Evolutionary conservation across 2,888 invertebrate genomes (phyloP), one percentile per base, ranked within the genome.

Genomic region (Orthosia gothica): DNA sequence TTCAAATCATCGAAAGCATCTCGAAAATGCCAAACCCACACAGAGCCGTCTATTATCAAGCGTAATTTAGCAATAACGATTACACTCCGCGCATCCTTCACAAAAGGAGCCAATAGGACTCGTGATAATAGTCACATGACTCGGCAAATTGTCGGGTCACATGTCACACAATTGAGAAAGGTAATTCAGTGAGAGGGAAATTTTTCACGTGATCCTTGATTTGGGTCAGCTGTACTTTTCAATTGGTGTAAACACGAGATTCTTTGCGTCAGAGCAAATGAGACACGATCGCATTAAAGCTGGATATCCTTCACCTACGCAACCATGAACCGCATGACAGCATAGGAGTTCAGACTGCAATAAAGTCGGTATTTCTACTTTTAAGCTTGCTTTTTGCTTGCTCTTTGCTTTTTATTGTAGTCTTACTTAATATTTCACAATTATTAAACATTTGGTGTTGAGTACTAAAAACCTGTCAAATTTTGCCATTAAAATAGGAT

Each of bases 11-110:
- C 26, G 4, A 1, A 18, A 66, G 4, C 45, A 58, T 70, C 73
- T 74, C 49, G 69, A 74, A 74, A 73, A 66, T 68, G 70, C 32
- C 62, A 32, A 59, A 72, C 58, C 59, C 18, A 73, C 62, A 57
- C 55, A 52, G 74, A 68, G 52, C 32, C 57, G 62, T 79, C 77
- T 79, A 82, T 83, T 87, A 69, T 75, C 45, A 58, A 76, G 50
- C 63, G 79, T 87, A 87, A 82, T 87, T 87, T 85, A 81, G 84
- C 85, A 83, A 85, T 83, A 85, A 87, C 74, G 83, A 78, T 76
- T 72, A 69, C 79, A 76, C 68, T 82, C 79, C 76, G 73, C 74
- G 76, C 79, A 76, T 77, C 70, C 77, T 85, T 64, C 67, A 83
- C 80, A 74, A 83, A 84, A 75, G 82, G 74, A 84, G 58, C 66